These are phyloP conservation scores for Penaeus vannamei DNA, from an alignment of 1,140 invertebrate genomes.

Conservation along the genomic window DNA sequence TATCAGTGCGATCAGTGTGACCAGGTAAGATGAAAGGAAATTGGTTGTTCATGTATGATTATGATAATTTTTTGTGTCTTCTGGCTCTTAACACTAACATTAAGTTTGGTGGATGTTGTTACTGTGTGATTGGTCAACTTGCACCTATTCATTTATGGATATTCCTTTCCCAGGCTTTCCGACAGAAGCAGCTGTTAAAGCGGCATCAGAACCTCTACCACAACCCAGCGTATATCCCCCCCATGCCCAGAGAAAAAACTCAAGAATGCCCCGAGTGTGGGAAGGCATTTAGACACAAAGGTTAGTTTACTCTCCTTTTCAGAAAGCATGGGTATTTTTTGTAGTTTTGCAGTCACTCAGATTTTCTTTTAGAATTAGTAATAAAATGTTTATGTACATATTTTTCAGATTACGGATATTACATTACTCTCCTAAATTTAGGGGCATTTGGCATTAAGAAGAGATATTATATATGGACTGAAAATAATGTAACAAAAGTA, in stretches of 20 bases:
- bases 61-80: background rate
- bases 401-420: background rate
- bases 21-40: slow-evolving; percentile 69
- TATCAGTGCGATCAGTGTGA: slow-evolving; percentile 87
- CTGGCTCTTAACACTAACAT: too few species aligned
- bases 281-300: slow-evolving; percentile 89
- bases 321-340: too few species aligned
- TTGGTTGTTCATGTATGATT: background rate
- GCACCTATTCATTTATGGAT: slow-evolving; percentile 58
- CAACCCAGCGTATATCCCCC: slow-evolving; percentile 90
- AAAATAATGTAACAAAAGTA: too few species aligned
- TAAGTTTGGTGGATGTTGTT: too few species aligned
- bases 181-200: slow-evolving; percentile 92
- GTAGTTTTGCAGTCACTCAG: too few species aligned
- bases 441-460: too few species aligned
- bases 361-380: background rate
- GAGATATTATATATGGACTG: too few species aligned
- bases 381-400: slow-evolving; percentile 6
- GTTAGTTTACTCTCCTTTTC: slow-evolving; percentile 26
- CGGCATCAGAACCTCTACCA: slow-evolving; percentile 95
- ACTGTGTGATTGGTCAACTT: background rate
- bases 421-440: too few species aligned
- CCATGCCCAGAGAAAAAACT: slow-evolving; percentile 90
- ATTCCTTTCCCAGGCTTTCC: slow-evolving; percentile 74
- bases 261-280: slow-evolving; percentile 92